Percentiles rank a stretch among this genome's conserved stretches.
Conservation (phyloP, 2,113 vertebrate species). For the Myotis lucifugus region DNA sequence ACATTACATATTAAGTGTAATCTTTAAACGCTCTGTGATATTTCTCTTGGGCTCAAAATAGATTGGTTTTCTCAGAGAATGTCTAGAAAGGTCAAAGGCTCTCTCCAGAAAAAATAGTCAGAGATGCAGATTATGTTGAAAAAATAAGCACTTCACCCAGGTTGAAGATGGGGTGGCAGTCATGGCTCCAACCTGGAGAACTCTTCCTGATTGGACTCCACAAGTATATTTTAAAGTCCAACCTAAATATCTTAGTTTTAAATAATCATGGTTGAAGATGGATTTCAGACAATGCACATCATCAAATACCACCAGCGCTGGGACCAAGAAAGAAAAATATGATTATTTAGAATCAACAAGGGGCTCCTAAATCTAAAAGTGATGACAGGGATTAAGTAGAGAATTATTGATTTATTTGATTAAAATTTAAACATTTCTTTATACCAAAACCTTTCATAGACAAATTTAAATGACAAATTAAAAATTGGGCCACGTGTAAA, state of each 20-base stretch:
- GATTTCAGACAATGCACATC: neutral
- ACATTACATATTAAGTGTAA: neutral
- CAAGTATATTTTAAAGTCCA: neutral
- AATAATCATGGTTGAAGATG: neutral
- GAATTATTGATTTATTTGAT: neutral
- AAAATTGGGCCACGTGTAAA: neutral
- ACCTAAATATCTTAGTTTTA: constrained; percentile 1
- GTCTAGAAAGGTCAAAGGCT: neutral
- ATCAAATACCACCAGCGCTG: neutral
- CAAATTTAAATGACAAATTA: neutral
- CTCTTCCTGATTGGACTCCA: neutral
- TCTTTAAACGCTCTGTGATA: constrained; percentile 13
- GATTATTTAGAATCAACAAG: neutral
- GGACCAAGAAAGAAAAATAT: neutral
- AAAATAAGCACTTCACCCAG: neutral
- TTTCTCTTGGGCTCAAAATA: constrained; percentile 32
- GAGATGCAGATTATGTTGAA: neutral
- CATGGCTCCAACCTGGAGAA: neutral
- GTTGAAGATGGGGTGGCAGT: neutral
- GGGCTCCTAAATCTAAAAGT: neutral
- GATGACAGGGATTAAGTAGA: neutral
- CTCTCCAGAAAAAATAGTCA: constrained; percentile 25
- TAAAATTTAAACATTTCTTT: constrained; percentile 14
- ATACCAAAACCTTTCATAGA: neutral
- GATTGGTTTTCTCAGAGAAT: constrained; percentile 47